A percentile compares a stretch with the other conserved stretches of the same genome.
These are phyloP conservation scores for Entelurus aequoreus DNA, from an alignment of 2,113 vertebrate species.

Conservation along the genomic window DNA sequence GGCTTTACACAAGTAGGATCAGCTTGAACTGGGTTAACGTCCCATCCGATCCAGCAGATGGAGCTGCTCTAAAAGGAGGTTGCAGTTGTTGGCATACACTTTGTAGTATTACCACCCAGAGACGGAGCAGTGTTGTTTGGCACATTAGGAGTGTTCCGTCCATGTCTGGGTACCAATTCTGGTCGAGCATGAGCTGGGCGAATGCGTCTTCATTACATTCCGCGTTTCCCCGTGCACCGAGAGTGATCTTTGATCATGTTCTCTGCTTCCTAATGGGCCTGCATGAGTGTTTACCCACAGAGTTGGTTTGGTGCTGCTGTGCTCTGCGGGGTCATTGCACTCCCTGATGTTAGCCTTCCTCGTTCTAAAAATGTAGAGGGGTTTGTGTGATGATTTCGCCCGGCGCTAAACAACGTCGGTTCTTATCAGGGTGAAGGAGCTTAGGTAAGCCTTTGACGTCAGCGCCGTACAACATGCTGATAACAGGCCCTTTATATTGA, in stretches of 20 bases:
- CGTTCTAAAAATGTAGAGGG: slow-evolving; percentile 36
- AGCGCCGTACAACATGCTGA: slow-evolving; percentile 41
- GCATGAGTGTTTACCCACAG: slow-evolving; percentile 7
- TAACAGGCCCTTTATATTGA: slow-evolving; percentile 43
- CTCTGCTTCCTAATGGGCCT: not conserved
- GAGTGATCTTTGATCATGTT: slow-evolving; percentile 26
- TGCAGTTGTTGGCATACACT: too few relatives aligned
- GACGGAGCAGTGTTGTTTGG: too few relatives aligned
- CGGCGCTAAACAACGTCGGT: slow-evolving; percentile 28
- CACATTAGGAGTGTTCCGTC: too few relatives aligned
- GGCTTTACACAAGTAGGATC: too few relatives aligned
- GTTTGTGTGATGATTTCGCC: slow-evolving; percentile 24
- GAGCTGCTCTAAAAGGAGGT: too few relatives aligned
- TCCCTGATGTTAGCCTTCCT: not conserved
- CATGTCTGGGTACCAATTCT: too few relatives aligned
- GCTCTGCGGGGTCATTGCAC: slow-evolving; percentile 3
- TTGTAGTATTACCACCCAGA: too few relatives aligned
- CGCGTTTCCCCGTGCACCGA: not conserved
- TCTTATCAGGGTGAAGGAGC: slow-evolving; percentile 48
- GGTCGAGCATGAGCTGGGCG: too few relatives aligned
- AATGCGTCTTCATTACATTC: too few relatives aligned
- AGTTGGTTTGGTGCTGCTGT: slow-evolving; percentile 1
- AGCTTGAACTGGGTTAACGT: too few relatives aligned
- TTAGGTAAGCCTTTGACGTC: slow-evolving; percentile 58
- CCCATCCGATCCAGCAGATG: too few relatives aligned